Evolutionary conservation across 2,888 invertebrate genomes (phyloP).

Genomic region (Prosapia bicincta): DNA sequence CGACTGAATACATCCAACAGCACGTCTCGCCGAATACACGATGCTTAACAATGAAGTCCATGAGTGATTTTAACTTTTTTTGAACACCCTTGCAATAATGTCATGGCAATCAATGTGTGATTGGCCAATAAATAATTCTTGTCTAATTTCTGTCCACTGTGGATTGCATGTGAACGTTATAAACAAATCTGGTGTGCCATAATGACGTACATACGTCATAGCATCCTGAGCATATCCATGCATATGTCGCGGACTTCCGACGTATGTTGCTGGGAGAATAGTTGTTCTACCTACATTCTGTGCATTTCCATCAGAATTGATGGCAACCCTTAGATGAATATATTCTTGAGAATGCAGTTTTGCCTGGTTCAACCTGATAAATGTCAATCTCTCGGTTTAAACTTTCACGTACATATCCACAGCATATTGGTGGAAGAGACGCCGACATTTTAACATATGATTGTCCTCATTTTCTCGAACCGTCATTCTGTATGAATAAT

Average conservation of each 20-base stretch:
- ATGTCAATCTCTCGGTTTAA: slow-evolving; percentile 43
- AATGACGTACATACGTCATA: no score
- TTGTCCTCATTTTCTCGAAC: slow-evolving; percentile 18
- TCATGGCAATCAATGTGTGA: no score
- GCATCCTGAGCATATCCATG: no score
- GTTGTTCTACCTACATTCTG: slow-evolving; percentile 37
- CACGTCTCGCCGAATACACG: slow-evolving; percentile 27
- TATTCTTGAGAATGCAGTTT: slow-evolving; percentile 41
- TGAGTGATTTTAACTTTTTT: slow-evolving; percentile 27
- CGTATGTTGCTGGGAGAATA: no score
- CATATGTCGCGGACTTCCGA: no score
- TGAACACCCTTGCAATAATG: slow-evolving; percentile 31
- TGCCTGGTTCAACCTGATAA: slow-evolving; percentile 41
- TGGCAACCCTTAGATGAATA: slow-evolving; percentile 43
- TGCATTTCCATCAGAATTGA: slow-evolving; percentile 36
- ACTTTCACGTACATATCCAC: slow-evolving; percentile 41
- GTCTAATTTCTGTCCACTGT: no score
- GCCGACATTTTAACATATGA: slow-evolving; percentile 12
- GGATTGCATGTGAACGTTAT: no score
- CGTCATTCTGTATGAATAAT: slow-evolving; percentile 34
- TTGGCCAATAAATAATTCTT: no score
- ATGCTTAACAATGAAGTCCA: slow-evolving; percentile 15
- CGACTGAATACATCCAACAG: slow-evolving; percentile 35
- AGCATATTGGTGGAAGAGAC: slow-evolving; percentile 40
- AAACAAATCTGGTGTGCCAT: no score